Evolutionary conservation across 2,797 vertebrate genomes (phyloP).

Genomic region (Otus scops): DNA sequence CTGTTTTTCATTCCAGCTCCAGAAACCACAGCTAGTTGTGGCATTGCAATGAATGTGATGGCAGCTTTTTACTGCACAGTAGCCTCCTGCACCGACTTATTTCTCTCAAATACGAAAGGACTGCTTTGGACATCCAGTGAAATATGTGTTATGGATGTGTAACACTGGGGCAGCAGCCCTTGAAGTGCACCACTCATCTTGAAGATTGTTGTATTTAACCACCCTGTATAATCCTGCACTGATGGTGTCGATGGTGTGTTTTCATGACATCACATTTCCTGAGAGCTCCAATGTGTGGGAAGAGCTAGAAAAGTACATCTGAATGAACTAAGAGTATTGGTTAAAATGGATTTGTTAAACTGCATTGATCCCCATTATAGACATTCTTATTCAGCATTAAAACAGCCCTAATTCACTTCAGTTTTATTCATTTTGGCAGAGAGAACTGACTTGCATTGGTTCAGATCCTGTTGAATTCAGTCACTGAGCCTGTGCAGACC

Average conservation of each 20-base stretch:
- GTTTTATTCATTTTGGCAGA: not conserved
- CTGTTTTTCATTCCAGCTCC: not conserved
- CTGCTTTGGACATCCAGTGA: not conserved
- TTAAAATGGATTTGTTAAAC: slow-evolving; percentile 15
- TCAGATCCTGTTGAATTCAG: not conserved
- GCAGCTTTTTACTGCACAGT: not conserved
- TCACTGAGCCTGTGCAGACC: not conserved
- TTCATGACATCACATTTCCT: not conserved
- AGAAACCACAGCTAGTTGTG: not conserved
- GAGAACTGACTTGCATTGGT: not conserved
- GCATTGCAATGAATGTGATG: not conserved
- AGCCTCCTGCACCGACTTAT: not conserved
- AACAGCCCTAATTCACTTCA: not conserved
- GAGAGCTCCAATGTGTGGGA: not conserved
- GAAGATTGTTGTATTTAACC: not conserved
- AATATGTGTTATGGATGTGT: accelerated
- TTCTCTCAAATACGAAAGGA: not conserved
- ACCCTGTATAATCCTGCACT: not conserved
- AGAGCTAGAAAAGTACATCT: not conserved
- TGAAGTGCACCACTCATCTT: not conserved
- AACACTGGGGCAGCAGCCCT: not conserved
- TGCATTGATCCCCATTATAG: not conserved
- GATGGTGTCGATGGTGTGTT: not conserved
- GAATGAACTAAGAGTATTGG: not conserved
- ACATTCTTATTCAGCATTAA: not conserved